A percentile compares a stretch with the other conserved stretches of the same genome.
Conservation (phyloP, 2,113 vertebrate genomes). For the Sylvilagus bachmani region DNA sequence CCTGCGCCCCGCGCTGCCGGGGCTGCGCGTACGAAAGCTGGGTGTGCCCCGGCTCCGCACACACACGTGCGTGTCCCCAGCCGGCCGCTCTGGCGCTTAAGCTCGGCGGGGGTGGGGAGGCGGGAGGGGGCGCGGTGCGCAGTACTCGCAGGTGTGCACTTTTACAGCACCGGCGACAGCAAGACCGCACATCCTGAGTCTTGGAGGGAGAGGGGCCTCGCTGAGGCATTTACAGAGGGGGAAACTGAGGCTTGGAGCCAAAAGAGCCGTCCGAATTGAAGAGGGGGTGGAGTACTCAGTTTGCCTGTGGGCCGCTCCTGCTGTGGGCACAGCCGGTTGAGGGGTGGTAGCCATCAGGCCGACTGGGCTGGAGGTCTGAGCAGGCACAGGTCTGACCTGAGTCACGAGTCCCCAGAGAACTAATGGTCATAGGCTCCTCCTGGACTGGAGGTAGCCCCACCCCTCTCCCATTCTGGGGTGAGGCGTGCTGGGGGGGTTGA, state of each 20-base stretch:
- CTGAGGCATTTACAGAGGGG: not conserved
- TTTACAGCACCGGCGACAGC: not conserved
- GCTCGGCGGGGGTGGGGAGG: not conserved
- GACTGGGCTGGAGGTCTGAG: not conserved
- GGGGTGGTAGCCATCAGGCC: not conserved
- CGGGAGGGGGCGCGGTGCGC: too few species aligned
- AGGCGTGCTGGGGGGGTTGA: not conserved
- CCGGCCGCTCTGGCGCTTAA: not conserved
- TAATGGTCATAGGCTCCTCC: not conserved
- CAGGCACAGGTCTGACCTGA: not conserved
- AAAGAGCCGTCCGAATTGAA: not conserved
- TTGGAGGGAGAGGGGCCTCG: too few species aligned
- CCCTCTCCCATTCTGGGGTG: not conserved
- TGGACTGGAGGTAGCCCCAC: not conserved
- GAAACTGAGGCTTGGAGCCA: slow-evolving; percentile 51
- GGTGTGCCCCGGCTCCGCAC: not conserved
- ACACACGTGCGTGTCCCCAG: slow-evolving; percentile 59
- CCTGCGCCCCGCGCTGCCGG: not conserved
- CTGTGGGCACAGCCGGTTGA: not conserved
- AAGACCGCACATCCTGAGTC: not conserved
- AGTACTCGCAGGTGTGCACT: not conserved
- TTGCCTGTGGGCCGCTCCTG: not conserved
- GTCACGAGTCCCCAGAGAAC: not conserved
- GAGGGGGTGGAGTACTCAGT: not conserved
- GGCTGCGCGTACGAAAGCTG: not conserved